phyloP scores from a whole-genome alignment of 1,140 invertebrate genomes.

The Ooceraea biroi region DNA sequence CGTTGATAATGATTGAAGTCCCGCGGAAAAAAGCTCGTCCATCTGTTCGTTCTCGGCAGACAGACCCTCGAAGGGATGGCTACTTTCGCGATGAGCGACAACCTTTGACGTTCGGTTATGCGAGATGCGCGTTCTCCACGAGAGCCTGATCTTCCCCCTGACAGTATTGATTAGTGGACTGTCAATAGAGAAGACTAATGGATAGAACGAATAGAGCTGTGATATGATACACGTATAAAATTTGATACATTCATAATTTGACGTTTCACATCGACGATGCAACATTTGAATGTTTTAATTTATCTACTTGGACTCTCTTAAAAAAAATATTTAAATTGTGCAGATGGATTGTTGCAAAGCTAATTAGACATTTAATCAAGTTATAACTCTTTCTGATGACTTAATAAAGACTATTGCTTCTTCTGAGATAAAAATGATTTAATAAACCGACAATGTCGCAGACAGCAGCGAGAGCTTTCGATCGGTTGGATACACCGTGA shows the following conservation, averaged over 20 bases:
- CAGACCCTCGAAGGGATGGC: background rate
- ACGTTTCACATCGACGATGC: too few species aligned
- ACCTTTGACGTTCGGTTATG: slow-evolving; percentile 47
- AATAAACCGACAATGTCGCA: background rate
- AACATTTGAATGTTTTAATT: background rate
- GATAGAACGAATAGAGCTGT: background rate
- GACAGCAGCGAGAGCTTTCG: background rate
- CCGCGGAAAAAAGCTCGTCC: slow-evolving; percentile 60
- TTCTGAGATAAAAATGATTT: slow-evolving; percentile 22
- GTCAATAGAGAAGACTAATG: background rate
- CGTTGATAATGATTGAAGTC: slow-evolving; percentile 60
- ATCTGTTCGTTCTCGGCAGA: background rate
- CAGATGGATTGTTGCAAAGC: slow-evolving; percentile 8
- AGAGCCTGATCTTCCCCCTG: slow-evolving; percentile 2
- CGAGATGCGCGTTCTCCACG: slow-evolving; percentile 16
- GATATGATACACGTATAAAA: slow-evolving; percentile 1
- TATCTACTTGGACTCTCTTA: background rate
- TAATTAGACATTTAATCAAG: slow-evolving; percentile 1
- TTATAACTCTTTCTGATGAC: slow-evolving; percentile 9
- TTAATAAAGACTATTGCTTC: background rate
- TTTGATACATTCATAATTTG: background rate
- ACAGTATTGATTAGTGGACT: background rate
- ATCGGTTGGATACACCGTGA: slow-evolving; percentile 4
- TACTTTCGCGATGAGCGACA: slow-evolving; percentile 55
- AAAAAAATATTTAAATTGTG: background rate